phyloP scores from a whole-genome alignment of 2,888 invertebrate species.

The Apodemia hepburni region DNA sequence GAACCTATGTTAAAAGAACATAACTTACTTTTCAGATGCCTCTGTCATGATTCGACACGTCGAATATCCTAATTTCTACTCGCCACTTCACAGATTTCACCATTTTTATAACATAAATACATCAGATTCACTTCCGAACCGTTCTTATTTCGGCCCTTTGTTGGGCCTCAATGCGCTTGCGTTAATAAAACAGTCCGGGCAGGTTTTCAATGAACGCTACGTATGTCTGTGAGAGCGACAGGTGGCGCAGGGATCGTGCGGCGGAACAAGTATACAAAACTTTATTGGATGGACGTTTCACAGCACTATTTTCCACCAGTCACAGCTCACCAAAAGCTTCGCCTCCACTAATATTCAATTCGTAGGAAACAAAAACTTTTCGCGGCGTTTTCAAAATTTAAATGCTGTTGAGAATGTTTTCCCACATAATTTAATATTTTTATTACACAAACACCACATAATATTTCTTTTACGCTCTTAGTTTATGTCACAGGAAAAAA shows the following conservation, averaged over 20 bases:
- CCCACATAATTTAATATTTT: conserved; percentile 22
- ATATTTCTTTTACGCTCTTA: background rate
- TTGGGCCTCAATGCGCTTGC: conserved; percentile 78
- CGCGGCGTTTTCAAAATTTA: conserved; percentile 53
- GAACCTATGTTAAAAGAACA: conserved; percentile 54
- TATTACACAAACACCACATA: background rate
- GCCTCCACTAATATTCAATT: conserved; percentile 48
- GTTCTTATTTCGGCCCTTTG: conserved; percentile 77
- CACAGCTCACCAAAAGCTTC: conserved; percentile 36
- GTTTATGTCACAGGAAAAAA: background rate
- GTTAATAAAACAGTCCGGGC: conserved; percentile 70
- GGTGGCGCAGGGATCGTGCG: conserved; percentile 69
- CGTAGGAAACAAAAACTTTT: conserved; percentile 33
- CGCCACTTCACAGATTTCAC: conserved; percentile 90
- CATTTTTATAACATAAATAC: conserved; percentile 91
- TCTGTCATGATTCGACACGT: conserved; percentile 94
- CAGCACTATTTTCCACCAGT: conserved; percentile 48
- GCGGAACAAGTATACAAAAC: conserved; percentile 37
- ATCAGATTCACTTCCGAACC: conserved; percentile 80
- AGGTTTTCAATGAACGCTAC: conserved; percentile 72
- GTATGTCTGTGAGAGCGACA: conserved; percentile 60
- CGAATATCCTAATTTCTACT: conserved; percentile 91
- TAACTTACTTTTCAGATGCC: conserved; percentile 93
- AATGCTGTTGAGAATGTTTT: conserved; percentile 33
- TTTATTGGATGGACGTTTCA: conserved; percentile 46